Conservation (phyloP, 1,140 invertebrate genomes). For the Saccostrea glomerata region DNA sequence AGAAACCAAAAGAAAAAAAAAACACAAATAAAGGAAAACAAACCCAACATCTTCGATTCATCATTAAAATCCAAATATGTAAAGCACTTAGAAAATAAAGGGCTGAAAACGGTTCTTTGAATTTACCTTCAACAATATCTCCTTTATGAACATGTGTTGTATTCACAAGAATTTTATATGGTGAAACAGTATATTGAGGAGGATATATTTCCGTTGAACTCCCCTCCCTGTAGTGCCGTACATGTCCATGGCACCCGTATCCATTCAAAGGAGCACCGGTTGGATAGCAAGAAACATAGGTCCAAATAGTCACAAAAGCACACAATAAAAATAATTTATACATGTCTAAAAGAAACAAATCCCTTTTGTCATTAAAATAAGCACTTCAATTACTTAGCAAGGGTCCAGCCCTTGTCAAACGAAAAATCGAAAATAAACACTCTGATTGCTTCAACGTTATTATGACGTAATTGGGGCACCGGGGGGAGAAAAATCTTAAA, state of each 20-base stretch:
- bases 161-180: slow-evolving; percentile 52
- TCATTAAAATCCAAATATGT: not conserved
- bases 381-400: slow-evolving; percentile 7
- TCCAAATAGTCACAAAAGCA: slow-evolving; percentile 9
- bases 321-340: not conserved
- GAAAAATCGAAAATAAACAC: slow-evolving; percentile 39
- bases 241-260: slow-evolving; percentile 41
- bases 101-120: no score
- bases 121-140: slow-evolving; percentile 55
- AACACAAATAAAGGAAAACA: no score
- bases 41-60: not conserved
- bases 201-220: slow-evolving; percentile 16
- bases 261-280: slow-evolving; percentile 32
- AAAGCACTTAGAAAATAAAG: no score
- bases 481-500: not conserved
- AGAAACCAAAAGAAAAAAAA: not conserved
- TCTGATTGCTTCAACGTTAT: slow-evolving; percentile 31
- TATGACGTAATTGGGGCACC: slow-evolving; percentile 1
- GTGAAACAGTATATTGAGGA: slow-evolving; percentile 26
- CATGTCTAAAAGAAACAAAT: not conserved
- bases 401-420: slow-evolving; percentile 40
- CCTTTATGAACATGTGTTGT: slow-evolving; percentile 52
- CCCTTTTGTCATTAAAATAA: slow-evolving; percentile 17
- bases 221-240: slow-evolving; percentile 5
- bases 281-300: slow-evolving; percentile 29